A percentile compares a stretch with the other conserved stretches of the same genome.
Evolutionary conservation across 2,797 vertebrate species (phyloP).

Genomic region (Echiichthys vipera): DNA sequence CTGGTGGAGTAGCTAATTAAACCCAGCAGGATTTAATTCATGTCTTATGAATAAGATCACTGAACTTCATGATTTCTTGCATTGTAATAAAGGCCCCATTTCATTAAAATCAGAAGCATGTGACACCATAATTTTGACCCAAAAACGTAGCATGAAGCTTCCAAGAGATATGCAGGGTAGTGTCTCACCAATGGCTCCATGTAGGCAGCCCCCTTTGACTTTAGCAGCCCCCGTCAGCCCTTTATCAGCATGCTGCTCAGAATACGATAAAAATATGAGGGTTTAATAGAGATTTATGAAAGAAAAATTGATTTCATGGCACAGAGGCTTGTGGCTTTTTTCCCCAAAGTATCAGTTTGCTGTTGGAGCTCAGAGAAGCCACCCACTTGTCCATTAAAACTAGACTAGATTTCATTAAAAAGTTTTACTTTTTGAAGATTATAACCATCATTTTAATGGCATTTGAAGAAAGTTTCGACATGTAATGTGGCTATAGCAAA

Average conservation of each 20-base stretch:
- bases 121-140: not conserved
- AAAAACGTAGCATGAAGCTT: not conserved
- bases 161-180: too few species aligned
- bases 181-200: not conserved
- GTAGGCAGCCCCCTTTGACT: not conserved
- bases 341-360: not conserved
- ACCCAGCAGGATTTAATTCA: not conserved
- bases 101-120: not conserved
- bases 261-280: not conserved
- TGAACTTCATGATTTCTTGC: not conserved
- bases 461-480: not conserved
- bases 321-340: not conserved
- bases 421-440: not conserved
- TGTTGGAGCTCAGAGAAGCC: too few species aligned
- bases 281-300: not conserved
- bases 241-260: not conserved
- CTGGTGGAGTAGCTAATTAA: not conserved
- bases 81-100: not conserved
- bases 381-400: not conserved
- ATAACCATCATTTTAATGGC: not conserved
- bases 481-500: too few species aligned
- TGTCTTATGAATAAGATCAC: not conserved
- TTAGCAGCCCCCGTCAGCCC: not conserved
- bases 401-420: too few species aligned
- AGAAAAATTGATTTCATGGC: not conserved